Base-by-base conservation (phyloP, 2,797 vertebrate genomes). In the Vipera latastei region DNA sequence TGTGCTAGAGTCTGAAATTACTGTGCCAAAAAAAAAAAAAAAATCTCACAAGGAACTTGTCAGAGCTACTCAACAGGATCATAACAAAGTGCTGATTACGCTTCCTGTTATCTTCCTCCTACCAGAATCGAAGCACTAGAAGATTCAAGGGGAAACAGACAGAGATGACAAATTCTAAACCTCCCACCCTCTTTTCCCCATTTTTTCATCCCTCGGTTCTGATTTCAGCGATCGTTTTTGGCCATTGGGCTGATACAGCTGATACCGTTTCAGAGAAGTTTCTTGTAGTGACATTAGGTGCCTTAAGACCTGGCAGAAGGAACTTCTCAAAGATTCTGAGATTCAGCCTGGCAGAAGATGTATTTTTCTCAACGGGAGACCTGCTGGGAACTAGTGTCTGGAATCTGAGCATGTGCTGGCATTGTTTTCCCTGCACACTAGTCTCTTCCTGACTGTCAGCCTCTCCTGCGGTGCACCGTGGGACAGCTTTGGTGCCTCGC, bases 51-150 rank as follows among this genome's bases (percentile, higher is more conserved):
- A 94, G 95, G 51, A 96, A 94, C 94, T 94, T 89, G 95, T 96
- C 96, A 95, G 92, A 96, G 95, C 94, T 61, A 91, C 94, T 92
- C 0, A 20, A 92, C 89, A 93, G 92, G 93, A 93, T 96, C 92
- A 95, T 94, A 96, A 96, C 94, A 95, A 96, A 95, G 94, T 92
- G 95, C 95, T 93, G 95, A 93, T 96, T 95, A 95, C 95, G 95
- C 93, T 95, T 96, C n/a, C 20, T 90, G 90, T 96, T 96, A 96
- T 94, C 95, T 94, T 94, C 91, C 0, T 92, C 95, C 92, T 91
- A 53, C 7, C 1, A 22, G 63, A 94, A 95, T 4, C n/a, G 28
- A 69, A 94, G 92, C 2, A 0, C 86, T 65, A 91, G 91, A 94
- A 92, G 92, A 96, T 92, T 90, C 22, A 73, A 96, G 96, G 95